phyloP scores from a whole-genome alignment of 2,888 invertebrate species.

The Lithosia quadra region DNA sequence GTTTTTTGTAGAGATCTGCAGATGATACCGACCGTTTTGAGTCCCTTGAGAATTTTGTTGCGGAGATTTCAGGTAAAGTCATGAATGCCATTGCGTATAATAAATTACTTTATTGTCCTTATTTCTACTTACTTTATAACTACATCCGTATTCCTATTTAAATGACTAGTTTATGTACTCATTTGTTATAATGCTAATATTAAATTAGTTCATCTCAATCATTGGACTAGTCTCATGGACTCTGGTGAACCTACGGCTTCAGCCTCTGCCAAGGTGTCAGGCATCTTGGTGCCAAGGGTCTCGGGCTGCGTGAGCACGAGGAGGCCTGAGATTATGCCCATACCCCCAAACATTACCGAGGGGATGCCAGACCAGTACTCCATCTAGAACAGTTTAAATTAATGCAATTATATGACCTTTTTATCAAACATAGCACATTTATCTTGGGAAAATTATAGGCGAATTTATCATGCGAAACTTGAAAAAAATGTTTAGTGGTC shows the following conservation, averaged over 20 bases:
- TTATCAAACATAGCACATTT: neutral
- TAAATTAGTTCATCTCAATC: neutral
- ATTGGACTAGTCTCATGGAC: slow-evolving; percentile 26
- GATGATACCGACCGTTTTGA: no score
- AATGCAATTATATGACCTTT: slow-evolving; percentile 66
- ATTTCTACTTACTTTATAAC: neutral
- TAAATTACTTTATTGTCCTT: neutral
- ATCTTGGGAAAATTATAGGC: no score
- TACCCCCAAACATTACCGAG: slow-evolving; percentile 82
- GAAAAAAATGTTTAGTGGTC: no score
- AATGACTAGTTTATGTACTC: slow-evolving; percentile 5
- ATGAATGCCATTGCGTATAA: neutral
- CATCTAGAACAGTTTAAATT: slow-evolving; percentile 52
- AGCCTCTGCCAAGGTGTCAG: slow-evolving; percentile 87
- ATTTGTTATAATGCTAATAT: neutral
- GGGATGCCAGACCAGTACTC: slow-evolving; percentile 76
- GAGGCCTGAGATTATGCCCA: slow-evolving; percentile 82
- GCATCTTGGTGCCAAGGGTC: slow-evolving; percentile 86
- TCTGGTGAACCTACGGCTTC: slow-evolving; percentile 66
- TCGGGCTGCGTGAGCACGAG: slow-evolving; percentile 87
- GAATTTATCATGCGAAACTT: no score
- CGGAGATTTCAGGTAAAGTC: neutral
- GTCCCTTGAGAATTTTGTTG: no score
- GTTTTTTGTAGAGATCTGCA: no score
- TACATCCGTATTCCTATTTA: neutral